Evolutionary conservation across 2,888 invertebrate genomes (phyloP), one percentile per base, ranked within the genome.

Genomic region (Monoplex corrugatus): DNA sequence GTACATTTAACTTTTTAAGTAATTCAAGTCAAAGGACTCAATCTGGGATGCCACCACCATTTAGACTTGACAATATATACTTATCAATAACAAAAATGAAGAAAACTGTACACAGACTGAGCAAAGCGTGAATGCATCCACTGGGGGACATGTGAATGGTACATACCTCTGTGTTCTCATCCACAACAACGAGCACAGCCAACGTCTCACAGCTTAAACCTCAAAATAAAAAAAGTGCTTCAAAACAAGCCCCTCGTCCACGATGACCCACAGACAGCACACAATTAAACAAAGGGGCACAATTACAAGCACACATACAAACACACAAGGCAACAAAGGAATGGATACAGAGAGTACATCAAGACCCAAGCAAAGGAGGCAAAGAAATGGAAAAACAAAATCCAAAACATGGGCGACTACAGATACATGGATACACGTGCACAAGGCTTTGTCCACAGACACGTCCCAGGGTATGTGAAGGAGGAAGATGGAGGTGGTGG

Each of bases 341-440:
- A 82, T 43, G 78, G 40, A 40, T 78, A 87, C n/a, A 85, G 35
- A n/a, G 50, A 40, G 63, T 80, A 80, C 40, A 80, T 63, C 16
- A 68, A 75, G 78, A 80, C 80, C 87, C 87, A 87, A 87, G 87
- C 87, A 50, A 68, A 28, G 32, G 16, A 80, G 83, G 84, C 57
- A 0, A 23, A 57, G 13, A 45, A 35, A 75, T 38, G 78, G 63
- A 57, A 45, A 50, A n/a, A 57, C n/a, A 40, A 80, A 43, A 35
- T 19, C 40, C 6, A 38, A 43, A 57, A 57, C 68, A 32, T 40
- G 35, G 68, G n/a, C 63, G n/a, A 32, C 86, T 43, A 63, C 63
- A 19, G n/a, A 44, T 23, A 83, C 63, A 85, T 19, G 13, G 38
- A 57, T 84, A 84, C 57, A 84, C 16, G 84, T 84, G 57, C 84